Percentiles rank a stretch among this genome's conserved stretches.
These are phyloP conservation scores for Cosmia pyralina DNA, from an alignment of 2,888 invertebrate species.

Conservation along the genomic window DNA sequence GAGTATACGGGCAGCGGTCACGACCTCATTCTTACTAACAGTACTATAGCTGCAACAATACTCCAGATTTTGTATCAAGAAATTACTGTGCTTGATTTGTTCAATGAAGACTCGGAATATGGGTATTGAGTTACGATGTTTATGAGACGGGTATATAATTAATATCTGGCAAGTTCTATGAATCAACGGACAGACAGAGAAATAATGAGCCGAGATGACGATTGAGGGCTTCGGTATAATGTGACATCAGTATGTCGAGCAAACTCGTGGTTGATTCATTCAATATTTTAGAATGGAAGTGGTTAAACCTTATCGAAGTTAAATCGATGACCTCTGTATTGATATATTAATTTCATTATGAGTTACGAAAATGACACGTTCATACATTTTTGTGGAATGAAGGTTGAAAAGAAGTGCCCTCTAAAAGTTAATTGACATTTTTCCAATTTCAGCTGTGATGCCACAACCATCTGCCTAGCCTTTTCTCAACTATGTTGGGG, in stretches of 20 bases:
- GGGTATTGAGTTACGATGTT: conserved; percentile 46
- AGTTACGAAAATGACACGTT: not conserved
- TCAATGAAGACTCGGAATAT: conserved; percentile 28
- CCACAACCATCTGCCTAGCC: no score
- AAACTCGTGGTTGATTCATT: not conserved
- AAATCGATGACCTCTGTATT: not conserved
- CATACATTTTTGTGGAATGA: not conserved
- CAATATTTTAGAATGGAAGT: not conserved
- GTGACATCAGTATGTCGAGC: not conserved
- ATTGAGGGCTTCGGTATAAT: no score
- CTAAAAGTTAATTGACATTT: no score
- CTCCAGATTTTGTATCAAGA: conserved; percentile 49
- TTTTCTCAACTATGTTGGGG: no score
- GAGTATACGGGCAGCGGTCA: conserved; percentile 74
- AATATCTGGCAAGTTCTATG: not conserved
- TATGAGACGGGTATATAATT: not conserved
- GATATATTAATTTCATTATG: not conserved
- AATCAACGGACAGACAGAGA: not conserved
- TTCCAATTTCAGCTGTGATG: no score
- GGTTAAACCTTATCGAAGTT: not conserved
- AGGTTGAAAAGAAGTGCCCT: not conserved
- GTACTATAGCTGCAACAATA: conserved; percentile 31
- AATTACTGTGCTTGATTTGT: conserved; percentile 41
- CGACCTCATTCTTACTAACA: conserved; percentile 63
- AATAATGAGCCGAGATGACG: not conserved